phyloP scores from a whole-genome alignment of 2,113 vertebrate genomes.

The Nibea coibor region DNA sequence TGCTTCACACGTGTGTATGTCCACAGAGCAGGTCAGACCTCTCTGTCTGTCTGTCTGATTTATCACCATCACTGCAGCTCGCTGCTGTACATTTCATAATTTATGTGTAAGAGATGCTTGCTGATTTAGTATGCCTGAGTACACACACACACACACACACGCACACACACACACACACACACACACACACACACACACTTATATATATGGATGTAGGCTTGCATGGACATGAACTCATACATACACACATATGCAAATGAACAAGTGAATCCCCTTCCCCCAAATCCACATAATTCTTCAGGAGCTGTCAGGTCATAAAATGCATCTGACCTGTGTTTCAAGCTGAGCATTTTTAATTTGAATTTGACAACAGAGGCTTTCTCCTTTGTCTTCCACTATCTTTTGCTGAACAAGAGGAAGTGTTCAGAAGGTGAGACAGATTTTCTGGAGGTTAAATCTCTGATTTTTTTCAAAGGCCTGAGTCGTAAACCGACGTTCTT shows the following conservation, averaged over 20 bases:
- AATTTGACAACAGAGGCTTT: neutral
- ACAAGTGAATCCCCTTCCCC: constrained; percentile 10
- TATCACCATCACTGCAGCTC: constrained; percentile 33
- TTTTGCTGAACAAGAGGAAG: neutral
- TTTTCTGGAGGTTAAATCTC: neutral
- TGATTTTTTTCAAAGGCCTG: constrained; percentile 27
- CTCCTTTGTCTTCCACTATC: neutral
- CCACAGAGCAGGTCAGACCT: constrained; percentile 37
- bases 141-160: constrained; percentile 10
- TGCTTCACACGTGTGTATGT: neutral
- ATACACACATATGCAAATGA: constrained; percentile 43
- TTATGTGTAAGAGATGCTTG: constrained; percentile 62
- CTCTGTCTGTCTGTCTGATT: constrained; percentile 47
- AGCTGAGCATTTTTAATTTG: constrained; percentile 9
- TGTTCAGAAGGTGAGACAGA: neutral
- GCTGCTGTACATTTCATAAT: constrained; percentile 53
- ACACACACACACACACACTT: constrained; percentile 4
- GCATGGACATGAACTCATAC: neutral
- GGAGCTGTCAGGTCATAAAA: constrained; percentile 39
- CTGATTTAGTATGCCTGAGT: constrained; percentile 43
- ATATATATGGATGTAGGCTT: constrained; percentile 14
- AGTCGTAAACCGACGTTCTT: neutral
- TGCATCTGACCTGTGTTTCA: constrained; percentile 28
- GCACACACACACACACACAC: constrained; percentile 8
- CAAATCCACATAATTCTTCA: constrained; percentile 28